Conservation (phyloP, 2,113 vertebrate genomes). For the Melanostigma gelatinosum region DNA sequence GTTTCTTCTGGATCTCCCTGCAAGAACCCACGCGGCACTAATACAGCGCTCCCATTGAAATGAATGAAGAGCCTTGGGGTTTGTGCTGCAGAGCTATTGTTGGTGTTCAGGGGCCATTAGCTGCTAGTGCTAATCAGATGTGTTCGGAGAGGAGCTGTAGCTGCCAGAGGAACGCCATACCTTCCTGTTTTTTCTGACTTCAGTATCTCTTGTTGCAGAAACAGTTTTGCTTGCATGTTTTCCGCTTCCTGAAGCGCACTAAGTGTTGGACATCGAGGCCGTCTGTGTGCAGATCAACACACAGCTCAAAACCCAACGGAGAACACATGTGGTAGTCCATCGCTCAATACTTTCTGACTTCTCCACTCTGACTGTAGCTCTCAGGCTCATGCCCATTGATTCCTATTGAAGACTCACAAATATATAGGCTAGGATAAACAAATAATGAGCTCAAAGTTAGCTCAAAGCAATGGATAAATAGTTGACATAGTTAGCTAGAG, state of each 20-base stretch:
- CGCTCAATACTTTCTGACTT: too few relatives aligned
- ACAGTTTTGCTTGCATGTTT: not conserved
- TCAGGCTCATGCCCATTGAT: not conserved
- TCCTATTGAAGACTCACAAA: too few relatives aligned
- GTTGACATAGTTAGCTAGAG: too few relatives aligned
- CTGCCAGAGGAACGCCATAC: too few relatives aligned
- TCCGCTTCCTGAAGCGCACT: too few relatives aligned
- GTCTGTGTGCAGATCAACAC: constrained; percentile 27
- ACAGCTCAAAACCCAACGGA: too few relatives aligned
- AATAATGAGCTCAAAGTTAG: too few relatives aligned
- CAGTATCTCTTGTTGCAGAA: not conserved
- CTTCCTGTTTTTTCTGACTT: not conserved
- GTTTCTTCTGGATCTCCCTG: not conserved
- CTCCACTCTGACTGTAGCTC: too few relatives aligned
- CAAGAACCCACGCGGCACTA: constrained; percentile 34
- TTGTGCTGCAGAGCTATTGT: constrained; percentile 32
- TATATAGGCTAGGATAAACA: too few relatives aligned
- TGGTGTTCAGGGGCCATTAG: constrained; percentile 13
- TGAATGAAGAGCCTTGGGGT: constrained; percentile 19
- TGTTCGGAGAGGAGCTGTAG: not conserved
- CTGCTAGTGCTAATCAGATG: constrained; percentile 33
- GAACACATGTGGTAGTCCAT: too few relatives aligned
- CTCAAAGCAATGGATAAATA: too few relatives aligned
- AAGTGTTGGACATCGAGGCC: too few relatives aligned
- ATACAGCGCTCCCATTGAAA: constrained; percentile 22